phyloP scores from a whole-genome alignment of 1,140 invertebrate species.

The Drosophila arizonae region DNA sequence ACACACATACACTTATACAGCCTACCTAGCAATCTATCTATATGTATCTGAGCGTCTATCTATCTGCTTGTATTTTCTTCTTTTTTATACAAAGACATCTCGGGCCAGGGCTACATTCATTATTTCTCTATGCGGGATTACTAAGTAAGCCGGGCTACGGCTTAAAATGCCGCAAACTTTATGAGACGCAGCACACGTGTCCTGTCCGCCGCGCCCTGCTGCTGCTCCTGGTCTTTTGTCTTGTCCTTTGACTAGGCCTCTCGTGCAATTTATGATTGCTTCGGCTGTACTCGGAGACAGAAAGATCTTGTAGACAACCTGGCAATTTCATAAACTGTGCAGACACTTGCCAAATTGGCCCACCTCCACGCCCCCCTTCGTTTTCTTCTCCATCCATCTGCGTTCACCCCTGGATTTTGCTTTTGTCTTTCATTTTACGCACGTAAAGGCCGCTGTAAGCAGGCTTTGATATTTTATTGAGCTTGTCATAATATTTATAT shows the following conservation, averaged over 20 bases:
- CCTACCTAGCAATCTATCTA: conserved; percentile 40
- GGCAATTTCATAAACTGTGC: conserved; percentile 78
- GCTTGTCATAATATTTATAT: conserved; percentile 79
- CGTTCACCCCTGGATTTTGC: background rate
- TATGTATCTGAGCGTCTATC: conserved; percentile 32
- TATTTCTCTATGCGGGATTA: conserved; percentile 77
- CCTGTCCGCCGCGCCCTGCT: background rate
- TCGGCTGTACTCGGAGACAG: conserved; percentile 13
- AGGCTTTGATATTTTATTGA: conserved; percentile 79
- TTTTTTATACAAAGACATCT: conserved; percentile 33
- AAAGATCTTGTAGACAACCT: conserved; percentile 68
- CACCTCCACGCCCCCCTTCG: background rate
- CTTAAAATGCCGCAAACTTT: conserved; percentile 80
- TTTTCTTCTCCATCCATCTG: background rate
- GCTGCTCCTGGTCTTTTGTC: conserved; percentile 21
- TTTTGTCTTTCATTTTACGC: conserved; percentile 57
- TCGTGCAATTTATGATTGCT: conserved; percentile 75
- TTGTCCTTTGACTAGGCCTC: conserved; percentile 54
- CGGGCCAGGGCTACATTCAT: conserved; percentile 69
- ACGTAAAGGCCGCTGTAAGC: conserved; percentile 59
- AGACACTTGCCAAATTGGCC: conserved; percentile 74
- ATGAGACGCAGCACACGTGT: conserved; percentile 77
- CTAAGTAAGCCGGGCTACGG: conserved; percentile 66
- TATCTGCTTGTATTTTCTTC: conserved; percentile 43
- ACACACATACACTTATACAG: background rate